Base-by-base conservation (phyloP, 2,113 vertebrate species). In the Catharus minimus region DNA sequence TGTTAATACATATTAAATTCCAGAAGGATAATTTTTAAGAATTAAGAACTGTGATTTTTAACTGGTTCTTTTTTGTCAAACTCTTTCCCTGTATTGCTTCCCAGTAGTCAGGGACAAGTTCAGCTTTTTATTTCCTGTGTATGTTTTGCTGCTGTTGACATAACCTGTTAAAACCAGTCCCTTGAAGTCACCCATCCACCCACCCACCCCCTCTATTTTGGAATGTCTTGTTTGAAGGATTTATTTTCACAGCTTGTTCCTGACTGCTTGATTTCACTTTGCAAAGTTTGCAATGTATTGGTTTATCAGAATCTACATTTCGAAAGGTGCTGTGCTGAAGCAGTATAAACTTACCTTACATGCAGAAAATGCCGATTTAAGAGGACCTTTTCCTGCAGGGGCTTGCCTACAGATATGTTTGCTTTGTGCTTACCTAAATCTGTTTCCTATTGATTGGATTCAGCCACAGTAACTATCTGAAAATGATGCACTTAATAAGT, bases 81-180 rank as follows among this genome's bases (percentile, higher is more conserved):
- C 9, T 9, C 33, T 53, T 62, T 9, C 53, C 13, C 20, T 57
- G 32, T 0, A 0, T 26, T 67, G 46, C 66, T 88, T 89, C 27
- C 55, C 62, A 24, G 24, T 62, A 52, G n/a, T 47, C 64, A 73
- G 43, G 46, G 75, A 33, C 57, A 73, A 53, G 26, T 33, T 79
- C 43, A 32, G 71, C 24, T 85, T 91, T 94, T 58, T 82, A 62
- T 86, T 92, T 86, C 88, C 85, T 86, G 36, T 56, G 56, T 52
- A 11, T n/a, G 69, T 78, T 83, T 86, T 90, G 88, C 65, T 78
- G 57, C 83, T 94, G 87, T 93, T 96, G 91, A 95, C 88, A 86
- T 22, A 95, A 85, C 93, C 92, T 93, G 93, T 95, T 93, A 87
- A 87, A 95, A 90, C 93, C 53, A 72, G 90, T 81, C 92, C 68